phyloP scores from a whole-genome alignment of 2,113 vertebrate genomes.

The Halcyon senegalensis region DNA sequence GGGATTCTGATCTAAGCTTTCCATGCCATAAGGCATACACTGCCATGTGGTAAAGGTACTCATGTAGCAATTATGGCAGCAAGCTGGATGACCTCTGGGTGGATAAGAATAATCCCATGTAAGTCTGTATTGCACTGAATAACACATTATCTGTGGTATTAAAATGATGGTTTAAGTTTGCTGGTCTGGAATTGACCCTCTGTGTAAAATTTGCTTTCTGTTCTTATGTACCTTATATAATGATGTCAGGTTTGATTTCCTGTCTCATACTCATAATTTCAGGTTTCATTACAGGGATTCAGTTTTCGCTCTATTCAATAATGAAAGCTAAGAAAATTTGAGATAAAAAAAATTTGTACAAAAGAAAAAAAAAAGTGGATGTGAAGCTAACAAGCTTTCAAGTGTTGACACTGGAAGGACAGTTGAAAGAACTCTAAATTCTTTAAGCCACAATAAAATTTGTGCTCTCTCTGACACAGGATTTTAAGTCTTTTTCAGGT shows the following conservation, averaged over 20 bases:
- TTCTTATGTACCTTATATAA: slow-evolving; percentile 2
- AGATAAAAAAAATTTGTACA: neutral
- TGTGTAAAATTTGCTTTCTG: neutral
- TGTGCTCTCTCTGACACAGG: neutral
- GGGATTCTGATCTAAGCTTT: neutral
- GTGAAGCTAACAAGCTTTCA: neutral
- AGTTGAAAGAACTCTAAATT: neutral
- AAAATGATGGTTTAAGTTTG: neutral
- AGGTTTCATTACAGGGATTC: slow-evolving; percentile 21
- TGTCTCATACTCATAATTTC: slow-evolving; percentile 12
- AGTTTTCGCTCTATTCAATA: slow-evolving; percentile 11
- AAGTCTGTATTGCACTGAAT: neutral
- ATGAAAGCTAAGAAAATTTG: neutral
- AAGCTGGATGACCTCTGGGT: neutral
- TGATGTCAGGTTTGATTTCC: slow-evolving; percentile 38
- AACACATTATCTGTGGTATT: neutral
- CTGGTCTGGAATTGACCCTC: neutral
- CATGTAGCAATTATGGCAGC: neutral
- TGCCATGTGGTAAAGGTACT: neutral
- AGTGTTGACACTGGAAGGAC: neutral
- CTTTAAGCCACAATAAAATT: neutral
- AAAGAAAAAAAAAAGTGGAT: neutral
- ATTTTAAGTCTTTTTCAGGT: neutral
- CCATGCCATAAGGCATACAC: neutral
- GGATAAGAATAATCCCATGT: neutral